Conservation (phyloP, 1,140 invertebrate genomes). For the Coptotermes formosanus region DNA sequence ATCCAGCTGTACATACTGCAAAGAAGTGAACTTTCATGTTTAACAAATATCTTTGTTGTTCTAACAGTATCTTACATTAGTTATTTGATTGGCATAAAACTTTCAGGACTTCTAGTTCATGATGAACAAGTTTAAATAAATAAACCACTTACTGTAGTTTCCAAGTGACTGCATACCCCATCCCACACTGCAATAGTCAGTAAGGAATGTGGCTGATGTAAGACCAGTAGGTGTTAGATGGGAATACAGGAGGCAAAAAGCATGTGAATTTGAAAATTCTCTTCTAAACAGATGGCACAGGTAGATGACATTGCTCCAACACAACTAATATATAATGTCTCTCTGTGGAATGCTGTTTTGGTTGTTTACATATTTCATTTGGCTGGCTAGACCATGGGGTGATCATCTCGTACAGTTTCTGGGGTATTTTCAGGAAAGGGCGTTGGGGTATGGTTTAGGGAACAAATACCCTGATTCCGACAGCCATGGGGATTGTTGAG, state of each 20-base stretch:
- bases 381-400: constrained; percentile 15
- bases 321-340: background rate
- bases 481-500: constrained; percentile 17
- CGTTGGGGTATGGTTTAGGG: background rate
- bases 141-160: too few species aligned
- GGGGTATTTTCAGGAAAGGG: background rate
- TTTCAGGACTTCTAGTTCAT: too few species aligned
- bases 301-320: background rate
- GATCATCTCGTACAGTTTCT: constrained; percentile 6
- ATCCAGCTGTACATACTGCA: background rate
- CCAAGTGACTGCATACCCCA: too few species aligned
- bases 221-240: too few species aligned
- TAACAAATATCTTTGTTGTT: too few species aligned
- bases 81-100: too few species aligned
- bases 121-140: too few species aligned
- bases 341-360: background rate
- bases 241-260: background rate
- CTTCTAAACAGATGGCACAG: background rate
- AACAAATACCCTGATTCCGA: constrained; percentile 18
- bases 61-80: too few species aligned
- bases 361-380: constrained; percentile 17
- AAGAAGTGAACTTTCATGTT: background rate
- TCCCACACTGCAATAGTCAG: too few species aligned
- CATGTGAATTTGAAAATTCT: background rate
- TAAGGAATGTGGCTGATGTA: too few species aligned